Conservation (phyloP, 2,888 invertebrate genomes). For the Philereme vetulata region DNA sequence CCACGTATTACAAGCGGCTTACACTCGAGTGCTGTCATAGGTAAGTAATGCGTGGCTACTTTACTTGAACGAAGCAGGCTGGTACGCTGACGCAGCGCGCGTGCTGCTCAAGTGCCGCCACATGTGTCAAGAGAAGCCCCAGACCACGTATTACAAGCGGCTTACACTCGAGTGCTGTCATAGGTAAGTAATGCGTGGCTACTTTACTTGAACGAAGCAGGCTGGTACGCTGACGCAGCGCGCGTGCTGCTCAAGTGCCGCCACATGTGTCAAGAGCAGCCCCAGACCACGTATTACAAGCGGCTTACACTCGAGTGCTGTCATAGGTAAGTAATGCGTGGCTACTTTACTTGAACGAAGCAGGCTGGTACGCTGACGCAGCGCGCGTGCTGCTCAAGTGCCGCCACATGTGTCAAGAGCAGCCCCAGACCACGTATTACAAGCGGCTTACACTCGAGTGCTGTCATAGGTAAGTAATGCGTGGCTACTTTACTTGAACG, state of each 20-base stretch:
- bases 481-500: too few relatives aligned
- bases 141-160: conserved; percentile 83
- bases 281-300: conserved; percentile 82
- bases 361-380: conserved; percentile 93
- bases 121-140: conserved; percentile 83
- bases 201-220: conserved; percentile 94
- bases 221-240: conserved; percentile 92
- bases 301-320: conserved; percentile 91
- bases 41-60: conserved; percentile 72
- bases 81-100: conserved; percentile 90
- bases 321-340: conserved; percentile 87
- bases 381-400: conserved; percentile 88
- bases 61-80: too few relatives aligned
- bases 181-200: conserved; percentile 2
- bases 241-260: conserved; percentile 88
- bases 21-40: conserved; percentile 94
- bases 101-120: conserved; percentile 88
- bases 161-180: conserved; percentile 90
- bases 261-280: conserved; percentile 83
- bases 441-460: conserved; percentile 90
- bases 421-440: conserved; percentile 81
- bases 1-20: conserved; percentile 84
- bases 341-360: conserved; percentile 83
- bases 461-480: conserved; percentile 67
- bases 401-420: conserved; percentile 85